phyloP scores from a whole-genome alignment of 1,140 invertebrate species.

The Saccostrea glomerata region DNA sequence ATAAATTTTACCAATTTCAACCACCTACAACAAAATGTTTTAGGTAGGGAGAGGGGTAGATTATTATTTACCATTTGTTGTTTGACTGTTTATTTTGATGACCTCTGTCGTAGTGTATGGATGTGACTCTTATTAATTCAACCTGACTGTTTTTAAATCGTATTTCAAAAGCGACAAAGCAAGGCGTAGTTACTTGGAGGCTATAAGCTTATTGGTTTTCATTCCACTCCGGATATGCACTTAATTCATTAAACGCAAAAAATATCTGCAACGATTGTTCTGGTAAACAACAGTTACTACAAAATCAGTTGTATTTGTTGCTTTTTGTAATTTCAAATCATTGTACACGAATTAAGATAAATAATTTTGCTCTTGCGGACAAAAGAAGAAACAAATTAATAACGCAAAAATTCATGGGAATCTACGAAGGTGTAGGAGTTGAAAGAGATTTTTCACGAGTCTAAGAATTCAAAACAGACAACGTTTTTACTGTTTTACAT shows the following conservation, averaged over 20 bases:
- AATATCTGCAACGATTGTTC: background rate
- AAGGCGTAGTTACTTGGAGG: background rate
- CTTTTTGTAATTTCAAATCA: background rate
- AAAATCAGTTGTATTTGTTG: too few relatives aligned
- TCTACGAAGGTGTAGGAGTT: background rate
- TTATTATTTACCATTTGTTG: too few relatives aligned
- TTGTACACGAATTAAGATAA: background rate
- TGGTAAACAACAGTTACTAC: background rate
- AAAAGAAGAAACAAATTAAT: background rate
- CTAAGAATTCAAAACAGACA: background rate
- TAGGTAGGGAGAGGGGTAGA: too few relatives aligned
- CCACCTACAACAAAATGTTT: too few relatives aligned
- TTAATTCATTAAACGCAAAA: background rate
- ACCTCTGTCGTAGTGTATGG: background rate
- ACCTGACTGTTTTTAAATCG: background rate
- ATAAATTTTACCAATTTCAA: too few relatives aligned
- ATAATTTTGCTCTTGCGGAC: background rate
- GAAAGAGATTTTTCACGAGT: background rate
- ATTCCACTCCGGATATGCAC: background rate
- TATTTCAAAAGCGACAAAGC: background rate
- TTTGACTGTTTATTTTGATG: too few relatives aligned
- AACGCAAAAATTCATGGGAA: background rate
- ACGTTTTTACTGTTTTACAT: background rate
- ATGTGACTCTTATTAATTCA: background rate
- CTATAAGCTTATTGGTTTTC: background rate